These are phyloP conservation scores for Thecophora atra DNA, from an alignment of 2,888 invertebrate genomes.

Conservation along the genomic window DNA sequence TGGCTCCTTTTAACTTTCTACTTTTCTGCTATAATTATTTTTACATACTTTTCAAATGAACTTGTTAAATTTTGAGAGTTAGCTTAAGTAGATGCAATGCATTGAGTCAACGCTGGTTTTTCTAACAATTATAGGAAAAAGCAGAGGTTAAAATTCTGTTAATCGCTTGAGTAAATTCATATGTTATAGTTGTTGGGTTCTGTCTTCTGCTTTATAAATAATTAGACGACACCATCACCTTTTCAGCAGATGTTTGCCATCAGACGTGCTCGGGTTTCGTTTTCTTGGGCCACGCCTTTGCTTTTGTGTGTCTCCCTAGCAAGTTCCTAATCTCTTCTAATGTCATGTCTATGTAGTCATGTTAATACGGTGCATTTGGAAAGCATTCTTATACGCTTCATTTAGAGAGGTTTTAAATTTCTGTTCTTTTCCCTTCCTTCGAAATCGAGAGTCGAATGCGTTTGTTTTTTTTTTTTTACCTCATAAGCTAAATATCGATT, in stretches of 20 bases:
- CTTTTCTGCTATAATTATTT: too few species aligned
- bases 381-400: constrained; percentile 21
- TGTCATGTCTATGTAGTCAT: not conserved
- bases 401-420: constrained; percentile 19
- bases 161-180: not conserved
- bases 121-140: not conserved
- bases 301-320: not conserved
- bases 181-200: not conserved
- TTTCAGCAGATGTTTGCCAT: constrained; percentile 17
- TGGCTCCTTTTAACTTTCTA: not conserved
- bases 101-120: not conserved
- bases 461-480: too few species aligned
- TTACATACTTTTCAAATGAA: too few species aligned
- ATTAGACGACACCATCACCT: not conserved
- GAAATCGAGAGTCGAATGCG: too few species aligned
- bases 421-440: not conserved
- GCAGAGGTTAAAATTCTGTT: not conserved
- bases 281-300: not conserved
- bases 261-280: not conserved
- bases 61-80: too few species aligned
- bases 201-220: not conserved
- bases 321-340: not conserved
- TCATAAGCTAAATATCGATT: not conserved
- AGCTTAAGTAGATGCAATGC: not conserved
- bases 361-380: not conserved